These are phyloP conservation scores for Monoplex corrugatus DNA, from an alignment of 2,888 invertebrate species.

Conservation along the genomic window DNA sequence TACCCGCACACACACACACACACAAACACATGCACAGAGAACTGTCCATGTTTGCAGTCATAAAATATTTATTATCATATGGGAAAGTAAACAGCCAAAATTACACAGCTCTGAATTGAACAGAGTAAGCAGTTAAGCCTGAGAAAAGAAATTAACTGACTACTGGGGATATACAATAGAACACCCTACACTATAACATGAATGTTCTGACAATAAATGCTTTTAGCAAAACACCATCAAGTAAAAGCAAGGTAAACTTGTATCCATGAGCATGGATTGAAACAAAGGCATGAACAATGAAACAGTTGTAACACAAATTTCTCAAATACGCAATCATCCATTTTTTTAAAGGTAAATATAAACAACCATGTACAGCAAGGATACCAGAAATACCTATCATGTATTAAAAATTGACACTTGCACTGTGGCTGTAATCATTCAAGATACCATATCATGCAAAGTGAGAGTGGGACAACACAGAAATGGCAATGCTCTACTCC, in stretches of 20 bases:
- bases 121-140: slow-evolving; percentile 9
- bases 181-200: not conserved
- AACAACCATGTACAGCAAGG: slow-evolving; percentile 46
- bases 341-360: not conserved
- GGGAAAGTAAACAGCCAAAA: slow-evolving; percentile 42
- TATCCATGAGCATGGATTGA: not conserved
- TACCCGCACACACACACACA: not conserved
- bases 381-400: slow-evolving; percentile 21
- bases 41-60: slow-evolving; percentile 29
- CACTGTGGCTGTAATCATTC: not conserved
- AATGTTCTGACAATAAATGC: not conserved
- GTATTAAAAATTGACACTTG: not conserved
- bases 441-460: not conserved
- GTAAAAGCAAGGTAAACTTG: not conserved
- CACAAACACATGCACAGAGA: not conserved
- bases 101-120: slow-evolving; percentile 34
- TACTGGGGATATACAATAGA: slow-evolving; percentile 20
- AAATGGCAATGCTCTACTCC: not conserved
- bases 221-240: not conserved
- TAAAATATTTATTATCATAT: slow-evolving; percentile 37
- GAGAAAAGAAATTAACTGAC: not conserved
- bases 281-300: slow-evolving; percentile 20
- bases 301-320: slow-evolving; percentile 19
- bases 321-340: not conserved
- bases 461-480: not conserved